A percentile compares a stretch with the other conserved stretches of the same genome.
Conservation (phyloP, 2,797 vertebrate genomes). For the Poecilia gillii region DNA sequence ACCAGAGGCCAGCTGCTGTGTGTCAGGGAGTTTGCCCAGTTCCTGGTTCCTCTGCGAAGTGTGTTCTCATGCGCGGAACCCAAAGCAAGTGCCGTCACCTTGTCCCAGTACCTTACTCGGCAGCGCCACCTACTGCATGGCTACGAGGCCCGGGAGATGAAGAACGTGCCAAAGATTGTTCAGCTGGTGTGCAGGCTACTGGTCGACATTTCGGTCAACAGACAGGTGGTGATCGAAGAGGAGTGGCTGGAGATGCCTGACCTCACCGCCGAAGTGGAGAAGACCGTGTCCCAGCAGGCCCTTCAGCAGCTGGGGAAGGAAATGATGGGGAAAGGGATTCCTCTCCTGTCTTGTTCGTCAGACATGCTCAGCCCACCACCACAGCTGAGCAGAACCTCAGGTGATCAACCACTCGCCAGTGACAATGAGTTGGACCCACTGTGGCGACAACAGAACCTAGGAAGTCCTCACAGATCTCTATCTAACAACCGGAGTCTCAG, state of each 20-base stretch:
- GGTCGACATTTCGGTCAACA: constrained; percentile 88
- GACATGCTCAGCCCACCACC: constrained; percentile 44
- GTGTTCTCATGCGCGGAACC: constrained; percentile 92
- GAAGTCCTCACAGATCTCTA: constrained; percentile 73
- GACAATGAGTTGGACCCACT: constrained; percentile 84
- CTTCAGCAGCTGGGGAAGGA: constrained; percentile 86
- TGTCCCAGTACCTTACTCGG: constrained; percentile 93
- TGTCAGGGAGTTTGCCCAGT: constrained; percentile 93
- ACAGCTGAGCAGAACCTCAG: constrained; percentile 31
- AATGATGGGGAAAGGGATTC: constrained; percentile 85
- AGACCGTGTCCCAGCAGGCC: constrained; percentile 90
- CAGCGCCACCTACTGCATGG: constrained; percentile 96
- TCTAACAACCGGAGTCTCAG: constrained; percentile 82
- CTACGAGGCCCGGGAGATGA: constrained; percentile 94
- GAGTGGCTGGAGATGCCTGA: constrained; percentile 83
- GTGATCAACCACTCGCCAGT: constrained; percentile 71
- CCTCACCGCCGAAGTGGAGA: constrained; percentile 91
- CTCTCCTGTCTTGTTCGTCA: constrained; percentile 54
- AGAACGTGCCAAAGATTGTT: constrained; percentile 92
- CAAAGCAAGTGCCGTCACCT: constrained; percentile 84
- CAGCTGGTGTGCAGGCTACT: constrained; percentile 90
- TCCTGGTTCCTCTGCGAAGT: constrained; percentile 89
- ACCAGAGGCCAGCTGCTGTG: constrained; percentile 94
- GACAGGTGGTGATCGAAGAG: constrained; percentile 82
- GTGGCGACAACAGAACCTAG: constrained; percentile 81